Conservation (phyloP, 2,113 vertebrate genomes). For the Melierax canorus region DNA sequence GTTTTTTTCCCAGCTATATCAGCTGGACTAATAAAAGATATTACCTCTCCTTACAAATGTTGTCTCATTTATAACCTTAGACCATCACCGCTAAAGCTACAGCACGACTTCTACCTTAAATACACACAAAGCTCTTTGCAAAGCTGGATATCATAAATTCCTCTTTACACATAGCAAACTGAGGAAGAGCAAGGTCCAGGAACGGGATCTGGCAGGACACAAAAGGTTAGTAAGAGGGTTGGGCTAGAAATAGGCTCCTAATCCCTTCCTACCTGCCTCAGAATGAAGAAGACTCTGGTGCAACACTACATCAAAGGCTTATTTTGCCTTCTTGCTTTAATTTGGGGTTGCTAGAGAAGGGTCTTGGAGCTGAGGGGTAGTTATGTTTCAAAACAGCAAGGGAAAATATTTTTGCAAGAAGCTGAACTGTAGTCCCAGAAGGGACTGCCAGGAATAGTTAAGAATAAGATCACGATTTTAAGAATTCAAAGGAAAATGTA, state of each 20-base stretch:
- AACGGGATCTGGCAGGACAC: neutral
- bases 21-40: constrained; percentile 45
- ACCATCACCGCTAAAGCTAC: neutral
- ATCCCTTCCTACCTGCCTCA: neutral
- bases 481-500: neutral
- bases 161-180: constrained; percentile 19
- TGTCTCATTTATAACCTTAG: constrained; percentile 60
- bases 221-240: neutral
- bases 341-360: neutral
- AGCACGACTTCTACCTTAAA: constrained; percentile 6
- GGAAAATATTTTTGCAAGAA: neutral
- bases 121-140: constrained; percentile 10
- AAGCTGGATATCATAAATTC: constrained; percentile 27
- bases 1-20: neutral
- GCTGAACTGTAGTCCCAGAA: neutral
- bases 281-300: neutral
- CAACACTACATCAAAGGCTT: neutral
- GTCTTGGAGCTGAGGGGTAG: neutral
- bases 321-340: neutral
- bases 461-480: neutral
- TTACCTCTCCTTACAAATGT: constrained; percentile 47
- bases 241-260: neutral
- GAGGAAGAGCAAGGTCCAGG: constrained; percentile 7
- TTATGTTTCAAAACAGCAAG: neutral
- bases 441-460: neutral